These are phyloP conservation scores for Marronus borbonicus DNA, from an alignment of 2,888 invertebrate genomes.

Conservation along the genomic window DNA sequence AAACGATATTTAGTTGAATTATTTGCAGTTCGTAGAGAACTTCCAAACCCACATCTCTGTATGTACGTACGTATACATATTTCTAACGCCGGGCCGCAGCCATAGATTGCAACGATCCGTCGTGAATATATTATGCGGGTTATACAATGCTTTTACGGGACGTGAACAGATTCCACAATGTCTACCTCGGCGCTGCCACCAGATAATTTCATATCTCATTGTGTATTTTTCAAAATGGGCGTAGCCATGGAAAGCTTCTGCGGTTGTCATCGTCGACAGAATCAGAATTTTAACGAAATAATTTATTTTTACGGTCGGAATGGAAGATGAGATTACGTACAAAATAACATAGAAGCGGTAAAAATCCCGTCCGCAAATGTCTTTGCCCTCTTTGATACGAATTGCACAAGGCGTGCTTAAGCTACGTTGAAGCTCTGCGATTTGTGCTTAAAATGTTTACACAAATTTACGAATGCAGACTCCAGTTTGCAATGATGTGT, in stretches of 20 bases:
- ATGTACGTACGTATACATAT: neutral
- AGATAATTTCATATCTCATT: slow-evolving; percentile 36
- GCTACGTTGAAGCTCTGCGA: no score
- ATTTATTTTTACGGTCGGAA: slow-evolving; percentile 23
- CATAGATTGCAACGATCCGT: slow-evolving; percentile 35
- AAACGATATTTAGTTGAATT: slow-evolving; percentile 43
- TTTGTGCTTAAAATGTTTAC: no score
- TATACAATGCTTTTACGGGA: slow-evolving; percentile 30
- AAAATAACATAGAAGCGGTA: slow-evolving; percentile 7
- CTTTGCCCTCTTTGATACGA: neutral
- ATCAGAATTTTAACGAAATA: slow-evolving; percentile 25
- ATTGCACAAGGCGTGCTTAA: neutral
- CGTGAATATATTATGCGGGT: slow-evolving; percentile 43
- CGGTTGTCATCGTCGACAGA: slow-evolving; percentile 23
- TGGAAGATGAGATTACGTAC: slow-evolving; percentile 25
- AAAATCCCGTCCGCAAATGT: neutral
- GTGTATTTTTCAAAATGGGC: slow-evolving; percentile 31
- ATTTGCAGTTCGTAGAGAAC: slow-evolving; percentile 23
- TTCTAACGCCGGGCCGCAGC: slow-evolving; percentile 21
- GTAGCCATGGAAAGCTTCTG: neutral
- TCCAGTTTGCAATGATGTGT: no score
- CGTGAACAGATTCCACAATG: slow-evolving; percentile 32
- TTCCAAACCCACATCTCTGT: slow-evolving; percentile 3
- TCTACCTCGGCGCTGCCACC: neutral
- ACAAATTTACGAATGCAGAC: no score